phyloP scores from a whole-genome alignment of 2,113 vertebrate species.

The Triplophysa siluroides region DNA sequence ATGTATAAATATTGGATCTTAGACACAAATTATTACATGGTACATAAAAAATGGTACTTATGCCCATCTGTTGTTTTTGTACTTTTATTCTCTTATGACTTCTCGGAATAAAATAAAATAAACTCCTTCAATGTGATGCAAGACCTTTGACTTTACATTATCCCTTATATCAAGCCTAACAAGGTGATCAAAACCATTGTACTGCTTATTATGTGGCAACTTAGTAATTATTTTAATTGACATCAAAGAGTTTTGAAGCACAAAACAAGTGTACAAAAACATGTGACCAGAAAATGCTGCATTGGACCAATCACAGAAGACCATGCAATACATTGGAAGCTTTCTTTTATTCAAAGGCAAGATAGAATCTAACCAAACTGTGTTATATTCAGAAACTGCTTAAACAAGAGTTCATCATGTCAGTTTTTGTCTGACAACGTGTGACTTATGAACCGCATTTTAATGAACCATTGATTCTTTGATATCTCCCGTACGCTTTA shows the following conservation, averaged over 20 bases:
- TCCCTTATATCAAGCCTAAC: neutral
- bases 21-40: too few species aligned
- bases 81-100: too few species aligned
- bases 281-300: neutral
- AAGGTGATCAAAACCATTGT: neutral
- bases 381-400: neutral
- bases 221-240: too few species aligned
- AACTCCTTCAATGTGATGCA: too few species aligned
- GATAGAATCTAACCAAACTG: neutral
- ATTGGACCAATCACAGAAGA: too few species aligned
- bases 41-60: too few species aligned
- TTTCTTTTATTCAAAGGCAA: neutral
- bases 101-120: too few species aligned
- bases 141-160: too few species aligned
- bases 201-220: too few species aligned
- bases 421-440: constrained; percentile 15
- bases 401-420: neutral
- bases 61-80: too few species aligned
- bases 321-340: too few species aligned
- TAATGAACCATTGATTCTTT: constrained; percentile 52
- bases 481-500: constrained; percentile 43
- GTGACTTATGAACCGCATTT: constrained; percentile 23
- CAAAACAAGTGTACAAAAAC: neutral
- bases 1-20: neutral
- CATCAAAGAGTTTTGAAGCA: too few species aligned